Evolutionary conservation across 2,113 vertebrate species (phyloP), one percentile per base, ranked within the genome.

Genomic region (Salminus brasiliensis): DNA sequence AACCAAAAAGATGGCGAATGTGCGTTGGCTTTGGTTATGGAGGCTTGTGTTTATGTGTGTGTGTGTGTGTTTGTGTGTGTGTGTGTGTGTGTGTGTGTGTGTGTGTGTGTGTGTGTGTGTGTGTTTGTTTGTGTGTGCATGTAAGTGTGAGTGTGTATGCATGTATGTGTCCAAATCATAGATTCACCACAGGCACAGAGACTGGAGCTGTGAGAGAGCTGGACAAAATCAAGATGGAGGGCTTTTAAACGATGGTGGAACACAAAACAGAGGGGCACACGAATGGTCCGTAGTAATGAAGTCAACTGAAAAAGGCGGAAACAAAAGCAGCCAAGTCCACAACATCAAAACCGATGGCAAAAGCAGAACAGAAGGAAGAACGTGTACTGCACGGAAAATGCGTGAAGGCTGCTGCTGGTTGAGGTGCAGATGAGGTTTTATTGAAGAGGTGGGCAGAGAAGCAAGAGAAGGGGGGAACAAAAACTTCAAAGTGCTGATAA

Each of bases 1-100:
- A 92, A 91, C 89, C 88, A 91, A 91, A 90, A 87, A 80, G 79
- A 92, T 91, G 90, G 91, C 82, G 86, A 87, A 91, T 91, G 89
- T 87, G 87, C 86, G 84, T 84, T 84, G 76, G 84, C 85, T 74
- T 88, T 88, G 81, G 89, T 89, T 82, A 91, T 92, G 90, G 85
- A 92, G 85, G 90, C 85, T 90, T 90, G 79, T 68, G 39, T 74
- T 60, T 76, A 52, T 47, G 45, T 70, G 43, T 72, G 43, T 66
- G 32, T 73, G 39, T 74, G 73, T 76, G 59, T 59, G 57, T 62
- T 32, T 72, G 70, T 66, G 27, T 78, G 60, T 75, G 67, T 79
- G 73, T 71, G 77, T 76, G 59, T 59, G 57, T 62, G 43, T 72
- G 70, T 66, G 27, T 78, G 60, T 75, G 67, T 79, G 73, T 71